Evolutionary conservation across 1,140 invertebrate species (phyloP).

Genomic region (Cecropterus lyciades): DNA sequence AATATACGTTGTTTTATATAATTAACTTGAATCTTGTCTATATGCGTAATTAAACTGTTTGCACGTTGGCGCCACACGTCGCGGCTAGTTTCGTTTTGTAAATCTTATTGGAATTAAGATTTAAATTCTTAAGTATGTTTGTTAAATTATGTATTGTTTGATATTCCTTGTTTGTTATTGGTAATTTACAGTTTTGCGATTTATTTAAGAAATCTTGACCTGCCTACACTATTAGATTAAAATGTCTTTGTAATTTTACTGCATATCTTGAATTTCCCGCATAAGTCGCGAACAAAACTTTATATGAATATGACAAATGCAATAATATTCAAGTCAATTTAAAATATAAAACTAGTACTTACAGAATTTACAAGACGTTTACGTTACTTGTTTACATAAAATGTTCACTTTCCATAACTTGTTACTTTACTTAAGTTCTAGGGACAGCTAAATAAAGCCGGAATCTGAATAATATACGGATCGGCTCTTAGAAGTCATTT

Average conservation of each 20-base stretch:
- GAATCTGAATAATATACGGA: slow-evolving; percentile 34
- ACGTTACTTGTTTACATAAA: slow-evolving; percentile 18
- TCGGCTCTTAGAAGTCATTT: slow-evolving; percentile 47
- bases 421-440: slow-evolving; percentile 27
- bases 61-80: slow-evolving; percentile 71
- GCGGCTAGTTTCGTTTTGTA: slow-evolving; percentile 64
- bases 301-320: not conserved
- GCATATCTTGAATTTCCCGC: not conserved
- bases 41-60: slow-evolving; percentile 77
- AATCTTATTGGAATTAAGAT: slow-evolving; percentile 65
- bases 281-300: slow-evolving; percentile 11
- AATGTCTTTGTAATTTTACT: no score
- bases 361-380: slow-evolving; percentile 9
- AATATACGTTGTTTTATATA: slow-evolving; percentile 58
- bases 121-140: slow-evolving; percentile 64
- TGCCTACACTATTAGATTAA: not conserved
- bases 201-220: slow-evolving; percentile 37
- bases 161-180: slow-evolving; percentile 42
- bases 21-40: slow-evolving; percentile 73
- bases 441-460: slow-evolving; percentile 24
- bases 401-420: slow-evolving; percentile 13
- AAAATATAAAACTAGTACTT: not conserved
- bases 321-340: slow-evolving; percentile 1
- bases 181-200: slow-evolving; percentile 55
- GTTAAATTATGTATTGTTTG: slow-evolving; percentile 58